Base-by-base conservation (phyloP, 2,888 invertebrate genomes). In the Sialis lutaria region DNA sequence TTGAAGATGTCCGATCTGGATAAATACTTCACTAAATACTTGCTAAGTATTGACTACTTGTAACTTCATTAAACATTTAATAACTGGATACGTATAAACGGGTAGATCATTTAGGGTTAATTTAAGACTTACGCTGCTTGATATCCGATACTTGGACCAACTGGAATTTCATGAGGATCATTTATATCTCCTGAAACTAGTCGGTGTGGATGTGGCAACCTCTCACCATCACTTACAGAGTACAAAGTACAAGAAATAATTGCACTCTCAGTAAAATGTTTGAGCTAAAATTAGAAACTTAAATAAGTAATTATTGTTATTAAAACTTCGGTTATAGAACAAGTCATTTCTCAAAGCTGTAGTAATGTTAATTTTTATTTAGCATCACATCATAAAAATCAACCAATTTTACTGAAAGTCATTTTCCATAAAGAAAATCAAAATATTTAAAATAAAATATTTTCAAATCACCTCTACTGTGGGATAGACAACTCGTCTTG, bases 231-330 rank as follows among this genome's bases (percentile, higher is more conserved):
- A 49, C 75, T 72, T 2, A 70, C 66, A 55, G 84, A 82, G 46
- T 79, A 82, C 42, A 87, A 64, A 8, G 77, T 75, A 58, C 85
- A 86, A 31, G 80, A 70, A 44, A 87, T 76, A 9, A 77, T 61
- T 0, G 81, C 85, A 42, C 66, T 67, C 0, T 73, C 74, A 6
- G 61, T 55, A 55, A 64, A 78, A 55, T 77, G 74, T 6, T 58
- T 50, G 33, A 74, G 56, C 73, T 74, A 53, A 12, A 55, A 58
- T 50, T 49, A 8, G 34, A 50, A 31, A 46, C n/a, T 40, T 40
- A n/a, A n/a, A n/a, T n/a, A n/a, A n/a, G n/a, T n/a, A n/a, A n/a
- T n/a, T n/a, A n/a, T n/a, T n/a, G n/a, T n/a, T n/a, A n/a, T n/a
- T n/a, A n/a, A n/a, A n/a, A n/a, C n/a, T n/a, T n/a, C n/a, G n/a